phyloP scores from a whole-genome alignment of 2,113 vertebrate genomes.

The Trochalopteron elliotii region DNA sequence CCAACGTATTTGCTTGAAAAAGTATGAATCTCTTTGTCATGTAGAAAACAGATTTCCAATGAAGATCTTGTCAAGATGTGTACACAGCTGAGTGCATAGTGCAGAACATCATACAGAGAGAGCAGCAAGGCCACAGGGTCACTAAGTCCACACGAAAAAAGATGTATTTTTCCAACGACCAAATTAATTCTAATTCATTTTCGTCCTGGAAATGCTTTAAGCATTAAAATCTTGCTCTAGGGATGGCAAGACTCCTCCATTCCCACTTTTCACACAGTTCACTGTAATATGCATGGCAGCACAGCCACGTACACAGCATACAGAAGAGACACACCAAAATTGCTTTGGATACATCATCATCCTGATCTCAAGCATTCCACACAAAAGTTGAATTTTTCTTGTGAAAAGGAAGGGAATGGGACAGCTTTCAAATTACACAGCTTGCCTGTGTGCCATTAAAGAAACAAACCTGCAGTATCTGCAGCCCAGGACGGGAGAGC shows the following conservation, averaged over 20 bases:
- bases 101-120: neutral
- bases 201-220: neutral
- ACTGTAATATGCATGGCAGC: neutral
- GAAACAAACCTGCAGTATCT: too few relatives aligned
- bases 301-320: neutral
- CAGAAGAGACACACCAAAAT: neutral
- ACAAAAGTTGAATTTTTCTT: neutral
- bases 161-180: neutral
- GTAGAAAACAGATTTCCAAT: neutral
- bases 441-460: neutral
- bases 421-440: neutral
- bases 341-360: neutral
- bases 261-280: neutral
- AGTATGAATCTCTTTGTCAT: neutral
- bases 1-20: neutral
- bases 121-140: conserved; percentile 11
- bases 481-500: neutral
- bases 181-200: neutral
- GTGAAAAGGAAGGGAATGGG: neutral
- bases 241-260: neutral
- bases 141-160: neutral
- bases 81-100: neutral
- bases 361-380: neutral
- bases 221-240: neutral
- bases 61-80: neutral